These are phyloP conservation scores for human (Homo sapiens) DNA, from an alignment of 2,113 vertebrate genomes.

Conservation along the genomic window GRCh38 chr2:3291001-3291500, in stretches of 20 bases:
- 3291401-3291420: neutral
- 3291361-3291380: accelerated
- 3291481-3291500: neutral
- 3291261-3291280: neutral
- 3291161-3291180: neutral
- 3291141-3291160: accelerated
- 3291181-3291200: neutral
- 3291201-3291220: neutral
- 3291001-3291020: neutral
- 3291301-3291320: accelerated
- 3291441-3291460: neutral
- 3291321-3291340: too few species aligned
- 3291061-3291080: accelerated
- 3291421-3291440: neutral
- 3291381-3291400: too few species aligned
- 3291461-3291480: neutral
- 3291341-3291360: accelerated
- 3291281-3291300: neutral
- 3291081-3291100: accelerated
- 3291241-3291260: constrained; percentile 20
- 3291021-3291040: neutral
- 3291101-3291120: neutral
- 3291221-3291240: constrained; percentile 23
- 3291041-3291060: neutral
- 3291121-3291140: neutral